Evolutionary conservation across 2,888 invertebrate genomes (phyloP).

Genomic region (Eristalis tenax): DNA sequence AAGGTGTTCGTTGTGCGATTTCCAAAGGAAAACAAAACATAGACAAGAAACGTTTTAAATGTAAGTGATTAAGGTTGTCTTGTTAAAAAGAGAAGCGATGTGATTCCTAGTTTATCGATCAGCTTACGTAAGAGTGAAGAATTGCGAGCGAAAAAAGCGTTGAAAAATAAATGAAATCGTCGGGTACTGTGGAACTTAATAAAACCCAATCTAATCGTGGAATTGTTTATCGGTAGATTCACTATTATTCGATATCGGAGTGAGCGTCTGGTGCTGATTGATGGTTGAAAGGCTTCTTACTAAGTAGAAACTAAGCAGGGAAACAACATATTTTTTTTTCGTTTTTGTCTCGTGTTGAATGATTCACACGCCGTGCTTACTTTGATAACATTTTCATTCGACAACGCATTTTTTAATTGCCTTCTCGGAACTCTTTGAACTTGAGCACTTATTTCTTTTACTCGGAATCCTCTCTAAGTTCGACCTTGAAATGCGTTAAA

Average conservation of each 20-base stretch:
- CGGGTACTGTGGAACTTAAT: background rate
- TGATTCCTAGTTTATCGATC: background rate
- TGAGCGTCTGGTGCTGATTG: background rate
- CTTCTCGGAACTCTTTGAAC: no score
- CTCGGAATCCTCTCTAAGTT: no score
- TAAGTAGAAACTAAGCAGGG: background rate
- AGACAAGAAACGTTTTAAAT: background rate
- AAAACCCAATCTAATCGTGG: constrained; percentile 50
- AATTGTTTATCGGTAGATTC: constrained; percentile 51
- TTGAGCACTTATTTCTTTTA: no score
- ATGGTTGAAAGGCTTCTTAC: constrained; percentile 14
- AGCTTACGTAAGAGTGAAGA: background rate
- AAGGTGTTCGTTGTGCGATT: background rate
- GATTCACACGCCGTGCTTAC: no score
- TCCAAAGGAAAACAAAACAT: background rate
- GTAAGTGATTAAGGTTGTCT: background rate
- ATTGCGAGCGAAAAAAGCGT: background rate
- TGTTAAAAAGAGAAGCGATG: background rate
- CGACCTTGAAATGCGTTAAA: no score
- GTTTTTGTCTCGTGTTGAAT: no score
- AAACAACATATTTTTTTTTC: no score
- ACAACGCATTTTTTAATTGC: no score
- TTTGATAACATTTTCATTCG: no score
- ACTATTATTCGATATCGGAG: constrained; percentile 34
- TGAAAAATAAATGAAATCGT: background rate